phyloP scores from a whole-genome alignment of 2,113 vertebrate species.

The Pelodiscus sinensis region DNA sequence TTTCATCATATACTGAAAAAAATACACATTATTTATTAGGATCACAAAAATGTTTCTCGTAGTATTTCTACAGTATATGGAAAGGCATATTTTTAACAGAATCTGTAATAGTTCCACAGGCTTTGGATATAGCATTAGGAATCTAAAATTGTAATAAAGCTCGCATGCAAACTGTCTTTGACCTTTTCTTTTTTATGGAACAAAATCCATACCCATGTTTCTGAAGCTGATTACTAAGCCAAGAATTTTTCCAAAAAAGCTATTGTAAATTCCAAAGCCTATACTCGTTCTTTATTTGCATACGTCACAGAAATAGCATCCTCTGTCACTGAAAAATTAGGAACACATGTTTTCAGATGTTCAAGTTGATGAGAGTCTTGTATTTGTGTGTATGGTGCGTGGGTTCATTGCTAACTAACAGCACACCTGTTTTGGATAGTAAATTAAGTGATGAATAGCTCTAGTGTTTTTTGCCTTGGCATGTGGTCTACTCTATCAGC shows the following conservation, averaged over 20 bases:
- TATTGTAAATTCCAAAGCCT: constrained; percentile 30
- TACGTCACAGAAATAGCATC: constrained; percentile 5
- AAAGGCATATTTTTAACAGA: neutral
- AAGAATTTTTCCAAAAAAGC: constrained; percentile 35
- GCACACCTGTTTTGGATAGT: constrained; percentile 71
- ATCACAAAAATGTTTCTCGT: neutral
- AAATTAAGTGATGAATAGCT: constrained; percentile 41
- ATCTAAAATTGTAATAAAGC: constrained; percentile 20
- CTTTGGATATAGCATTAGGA: constrained; percentile 26
- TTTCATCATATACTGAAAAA: neutral
- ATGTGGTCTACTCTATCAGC: constrained; percentile 17
- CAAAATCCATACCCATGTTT: neutral
- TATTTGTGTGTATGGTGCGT: neutral
- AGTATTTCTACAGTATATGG: neutral
- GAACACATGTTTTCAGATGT: neutral
- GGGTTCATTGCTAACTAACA: neutral
- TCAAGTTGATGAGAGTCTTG: neutral
- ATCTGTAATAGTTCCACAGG: neutral
- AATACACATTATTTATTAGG: neutral
- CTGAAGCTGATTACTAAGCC: neutral
- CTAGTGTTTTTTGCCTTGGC: constrained; percentile 17
- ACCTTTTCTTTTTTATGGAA: constrained; percentile 31
- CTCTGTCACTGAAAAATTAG: neutral
- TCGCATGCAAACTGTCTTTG: neutral
- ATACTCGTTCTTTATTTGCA: neutral